phyloP scores from a whole-genome alignment of 2,888 invertebrate genomes.

The Heliconius ethilla region DNA sequence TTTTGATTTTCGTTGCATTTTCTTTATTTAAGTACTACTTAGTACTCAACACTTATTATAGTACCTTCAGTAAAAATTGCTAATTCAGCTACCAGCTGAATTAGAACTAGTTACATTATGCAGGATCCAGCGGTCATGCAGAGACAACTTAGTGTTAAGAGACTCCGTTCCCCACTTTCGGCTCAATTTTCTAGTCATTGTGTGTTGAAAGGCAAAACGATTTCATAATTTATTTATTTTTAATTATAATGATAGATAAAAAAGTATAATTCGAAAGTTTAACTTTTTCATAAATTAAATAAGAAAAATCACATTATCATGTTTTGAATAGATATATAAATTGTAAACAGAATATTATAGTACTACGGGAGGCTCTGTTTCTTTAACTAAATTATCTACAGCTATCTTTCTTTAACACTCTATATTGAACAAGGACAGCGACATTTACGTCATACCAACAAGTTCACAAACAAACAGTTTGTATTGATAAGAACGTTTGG shows the following conservation, averaged over 20 bases:
- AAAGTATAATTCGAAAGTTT: too few species aligned
- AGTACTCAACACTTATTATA: too few species aligned
- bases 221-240: too few species aligned
- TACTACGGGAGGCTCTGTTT: neutral
- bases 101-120: too few species aligned
- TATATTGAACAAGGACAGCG: slow-evolving; percentile 14
- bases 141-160: neutral
- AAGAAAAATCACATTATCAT: too few species aligned
- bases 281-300: too few species aligned
- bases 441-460: slow-evolving; percentile 30
- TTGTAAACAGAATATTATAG: neutral
- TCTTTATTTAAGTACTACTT: too few species aligned
- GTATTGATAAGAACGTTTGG: slow-evolving; percentile 26
- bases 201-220: neutral
- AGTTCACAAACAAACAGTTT: slow-evolving; percentile 34
- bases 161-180: neutral
- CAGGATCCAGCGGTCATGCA: too few species aligned
- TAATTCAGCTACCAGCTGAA: too few species aligned
- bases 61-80: neutral
- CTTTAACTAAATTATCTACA: neutral
- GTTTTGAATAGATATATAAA: too few species aligned
- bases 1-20: too few species aligned
- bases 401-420: neutral
- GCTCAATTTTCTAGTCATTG: neutral
- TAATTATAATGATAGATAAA: too few species aligned